Evolutionary conservation across 2,888 invertebrate genomes (phyloP).

Genomic region (Philereme vetulata): DNA sequence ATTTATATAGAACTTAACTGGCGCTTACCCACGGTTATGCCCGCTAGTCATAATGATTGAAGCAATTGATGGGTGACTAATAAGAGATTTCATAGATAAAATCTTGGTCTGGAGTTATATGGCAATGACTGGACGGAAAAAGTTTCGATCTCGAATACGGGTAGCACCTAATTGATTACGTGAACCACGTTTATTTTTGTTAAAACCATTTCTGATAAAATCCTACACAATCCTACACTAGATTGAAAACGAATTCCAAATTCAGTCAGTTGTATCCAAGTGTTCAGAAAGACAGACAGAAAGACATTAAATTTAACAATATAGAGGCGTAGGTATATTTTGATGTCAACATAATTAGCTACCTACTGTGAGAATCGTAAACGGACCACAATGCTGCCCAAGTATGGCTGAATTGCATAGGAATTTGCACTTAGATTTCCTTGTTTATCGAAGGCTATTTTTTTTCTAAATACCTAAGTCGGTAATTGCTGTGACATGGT

Average conservation of each 20-base stretch:
- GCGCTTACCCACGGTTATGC: not conserved
- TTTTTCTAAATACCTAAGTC: constrained; percentile 36
- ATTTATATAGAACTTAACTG: constrained; percentile 42
- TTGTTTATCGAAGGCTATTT: constrained; percentile 45
- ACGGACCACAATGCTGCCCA: constrained; percentile 59
- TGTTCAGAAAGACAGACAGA: not conserved
- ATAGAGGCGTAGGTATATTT: constrained; percentile 18
- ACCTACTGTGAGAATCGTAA: constrained; percentile 68
- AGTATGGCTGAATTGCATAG: constrained; percentile 52
- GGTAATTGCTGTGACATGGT: constrained; percentile 12
- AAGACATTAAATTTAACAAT: constrained; percentile 2
- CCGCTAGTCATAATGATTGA: not conserved
- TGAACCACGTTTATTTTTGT: too few relatives aligned
- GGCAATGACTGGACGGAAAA: too few relatives aligned
- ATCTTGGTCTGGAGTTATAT: too few relatives aligned
- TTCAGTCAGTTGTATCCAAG: too few relatives aligned
- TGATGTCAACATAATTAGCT: constrained; percentile 62
- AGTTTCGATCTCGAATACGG: too few relatives aligned
- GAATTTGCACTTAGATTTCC: constrained; percentile 55
- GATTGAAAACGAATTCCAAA: too few relatives aligned
- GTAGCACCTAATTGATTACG: too few relatives aligned
- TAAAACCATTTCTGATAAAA: too few relatives aligned
- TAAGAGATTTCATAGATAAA: too few relatives aligned
- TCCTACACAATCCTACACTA: too few relatives aligned
- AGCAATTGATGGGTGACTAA: too few relatives aligned